A percentile compares a stretch with the other conserved stretches of the same genome.
phyloP scores from a whole-genome alignment of 2,888 invertebrate genomes.

The Microplitis deprimator region DNA sequence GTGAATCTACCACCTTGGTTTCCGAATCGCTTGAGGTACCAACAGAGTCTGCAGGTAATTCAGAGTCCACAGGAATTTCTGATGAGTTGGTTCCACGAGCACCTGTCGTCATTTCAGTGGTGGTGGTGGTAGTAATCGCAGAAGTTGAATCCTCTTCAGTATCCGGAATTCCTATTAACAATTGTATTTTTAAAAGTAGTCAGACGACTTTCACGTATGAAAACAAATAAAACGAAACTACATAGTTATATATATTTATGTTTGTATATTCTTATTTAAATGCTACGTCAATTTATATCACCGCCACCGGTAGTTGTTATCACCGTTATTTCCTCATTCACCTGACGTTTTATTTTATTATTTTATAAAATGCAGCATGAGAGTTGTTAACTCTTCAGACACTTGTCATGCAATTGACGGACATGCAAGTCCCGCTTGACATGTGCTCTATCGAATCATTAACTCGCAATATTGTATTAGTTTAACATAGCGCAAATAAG shows the following conservation, averaged over 20 bases:
- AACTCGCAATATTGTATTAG: conserved; percentile 37
- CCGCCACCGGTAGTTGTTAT: conserved; percentile 1
- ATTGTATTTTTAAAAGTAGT: conserved; percentile 16
- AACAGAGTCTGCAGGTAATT: conserved; percentile 40
- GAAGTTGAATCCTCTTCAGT: background rate
- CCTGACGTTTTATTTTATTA: background rate
- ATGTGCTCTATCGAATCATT: conserved; percentile 31
- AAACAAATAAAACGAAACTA: background rate
- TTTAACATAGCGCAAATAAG: conserved; percentile 49
- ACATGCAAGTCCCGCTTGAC: conserved; percentile 46
- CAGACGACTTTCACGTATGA: conserved; percentile 4
- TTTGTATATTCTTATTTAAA: background rate
- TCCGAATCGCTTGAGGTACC: conserved; percentile 33
- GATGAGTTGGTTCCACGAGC: conserved; percentile 27
- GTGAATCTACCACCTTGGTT: background rate
- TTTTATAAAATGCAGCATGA: too few relatives aligned
- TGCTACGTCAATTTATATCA: background rate
- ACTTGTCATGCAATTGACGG: conserved; percentile 45
- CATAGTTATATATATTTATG: too few relatives aligned
- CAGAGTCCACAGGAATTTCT: conserved; percentile 14
- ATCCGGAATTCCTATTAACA: background rate
- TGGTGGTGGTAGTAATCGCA: conserved; percentile 5
- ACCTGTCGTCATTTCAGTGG: conserved; percentile 45
- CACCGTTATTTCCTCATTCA: conserved; percentile 36
- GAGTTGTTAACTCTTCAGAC: conserved; percentile 35